Percentiles rank a stretch among this genome's conserved stretches.
Evolutionary conservation across 1,140 invertebrate genomes (phyloP).

Genomic region (Drosophila subobscura): DNA sequence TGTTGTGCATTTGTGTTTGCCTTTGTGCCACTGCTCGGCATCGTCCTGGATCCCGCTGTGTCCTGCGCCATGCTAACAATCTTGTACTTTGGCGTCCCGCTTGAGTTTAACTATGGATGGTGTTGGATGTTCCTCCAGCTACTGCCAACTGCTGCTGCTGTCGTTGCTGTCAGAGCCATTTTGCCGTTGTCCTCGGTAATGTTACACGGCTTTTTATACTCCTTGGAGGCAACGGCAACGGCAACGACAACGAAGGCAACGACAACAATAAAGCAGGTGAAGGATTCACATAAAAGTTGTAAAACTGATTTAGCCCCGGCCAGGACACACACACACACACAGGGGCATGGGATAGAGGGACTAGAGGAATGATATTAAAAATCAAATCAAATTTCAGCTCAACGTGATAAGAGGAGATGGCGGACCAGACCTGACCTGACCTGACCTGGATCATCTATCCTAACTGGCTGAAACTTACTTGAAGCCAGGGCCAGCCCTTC

Average conservation of each 20-base stretch:
- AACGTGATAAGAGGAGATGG: slow-evolving; percentile 18
- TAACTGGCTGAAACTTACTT: not conserved
- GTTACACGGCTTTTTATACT: slow-evolving; percentile 56
- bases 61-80: slow-evolving; percentile 59
- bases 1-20: slow-evolving; percentile 68
- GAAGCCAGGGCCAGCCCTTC: not conserved
- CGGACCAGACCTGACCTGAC: not conserved
- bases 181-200: slow-evolving; percentile 62
- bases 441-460: not conserved
- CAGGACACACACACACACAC: slow-evolving; percentile 2
- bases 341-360: not conserved
- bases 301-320: slow-evolving; percentile 58
- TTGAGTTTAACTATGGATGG: slow-evolving; percentile 55
- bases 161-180: slow-evolving; percentile 55
- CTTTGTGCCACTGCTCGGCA: slow-evolving; percentile 55
- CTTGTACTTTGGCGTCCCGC: slow-evolving; percentile 60
- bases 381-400: slow-evolving; percentile 70
- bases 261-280: slow-evolving; percentile 60
- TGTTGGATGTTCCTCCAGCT: slow-evolving; percentile 35
- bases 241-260: slow-evolving; percentile 25
- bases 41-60: slow-evolving; percentile 46
- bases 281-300: slow-evolving; percentile 70
- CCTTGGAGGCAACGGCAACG: slow-evolving; percentile 30
- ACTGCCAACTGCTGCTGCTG: slow-evolving; percentile 27
- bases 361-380: slow-evolving; percentile 51